Base-by-base conservation (phyloP, 2,797 vertebrate genomes). In the Sibirionetta formosa region DNA sequence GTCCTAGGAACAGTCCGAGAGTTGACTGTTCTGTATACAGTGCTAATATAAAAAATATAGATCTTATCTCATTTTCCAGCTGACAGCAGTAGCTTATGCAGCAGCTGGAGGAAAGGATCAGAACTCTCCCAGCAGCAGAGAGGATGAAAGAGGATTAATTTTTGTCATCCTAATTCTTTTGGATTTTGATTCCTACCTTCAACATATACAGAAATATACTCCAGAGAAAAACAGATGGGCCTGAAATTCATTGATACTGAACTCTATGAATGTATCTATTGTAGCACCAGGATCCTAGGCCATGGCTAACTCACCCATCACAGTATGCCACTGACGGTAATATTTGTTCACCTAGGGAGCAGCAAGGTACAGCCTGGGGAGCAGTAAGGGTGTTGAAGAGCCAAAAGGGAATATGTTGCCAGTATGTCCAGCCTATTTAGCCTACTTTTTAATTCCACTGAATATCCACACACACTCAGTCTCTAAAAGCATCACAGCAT, bases 281-380 rank as follows among this genome's bases (percentile, higher is more conserved):
- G 40, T 8, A 57, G n/a, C 26, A 24, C 20, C 38, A 17, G 38
- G 50, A 56, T 11, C 11, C 48, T 33, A 35, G 19, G 31, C 46
- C 29, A 20, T 0, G 1, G 27, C 26, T 14, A 44, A 18, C 42
- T 46, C 6, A 22, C 36, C 51, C 12, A 26, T 4, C 1, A 4
- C 33, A 72, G 33, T 0, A 0, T 44, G 48, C 19, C 29, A 69
- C 35, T 0, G 0, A 24, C 3, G 22, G 35, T 11, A 31, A 57
- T 27, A 57, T 2, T 57, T 31, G 40, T 31, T 58, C 8, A 64
- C 24, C 19, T 33, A 40, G 11, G 57, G 31, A 78, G 35, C 36
- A 64, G 8, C 6, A 6, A 35, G 5, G 7, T 18, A 13, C 12
- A 53, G 7, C 23, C 22, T 40, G 44, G 11, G 57, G 33, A 78